Evolutionary conservation across 2,797 vertebrate species (phyloP).

Genomic region (Rhynchonycteris naso): DNA sequence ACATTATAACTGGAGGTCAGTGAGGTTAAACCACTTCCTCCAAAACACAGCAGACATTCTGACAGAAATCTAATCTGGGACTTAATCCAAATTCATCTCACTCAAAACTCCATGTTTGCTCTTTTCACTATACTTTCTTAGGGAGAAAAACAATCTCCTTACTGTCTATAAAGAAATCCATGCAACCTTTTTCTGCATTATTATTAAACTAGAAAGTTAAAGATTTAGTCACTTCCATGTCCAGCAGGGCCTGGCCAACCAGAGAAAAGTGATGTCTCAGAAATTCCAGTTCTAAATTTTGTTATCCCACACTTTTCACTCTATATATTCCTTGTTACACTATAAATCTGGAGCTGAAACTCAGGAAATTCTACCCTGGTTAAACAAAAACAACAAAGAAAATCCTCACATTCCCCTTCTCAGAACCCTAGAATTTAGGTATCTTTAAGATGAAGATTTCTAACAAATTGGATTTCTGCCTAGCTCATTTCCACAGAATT

Average conservation of each 20-base stretch:
- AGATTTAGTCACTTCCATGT: neutral
- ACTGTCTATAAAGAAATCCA: neutral
- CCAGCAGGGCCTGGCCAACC: neutral
- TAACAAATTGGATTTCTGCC: slow-evolving; percentile 63
- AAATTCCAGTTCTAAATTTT: slow-evolving; percentile 44
- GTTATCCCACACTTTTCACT: neutral
- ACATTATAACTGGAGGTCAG: neutral
- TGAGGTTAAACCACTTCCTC: slow-evolving; percentile 8
- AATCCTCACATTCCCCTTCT: slow-evolving; percentile 45
- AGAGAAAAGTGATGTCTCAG: slow-evolving; percentile 31
- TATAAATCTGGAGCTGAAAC: slow-evolving; percentile 52
- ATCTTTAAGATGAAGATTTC: slow-evolving; percentile 53
- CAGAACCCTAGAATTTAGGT: slow-evolving; percentile 57
- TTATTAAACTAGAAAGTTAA: slow-evolving; percentile 44
- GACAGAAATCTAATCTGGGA: slow-evolving; percentile 16
- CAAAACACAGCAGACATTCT: neutral
- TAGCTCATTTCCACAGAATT: slow-evolving; percentile 74
- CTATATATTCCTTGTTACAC: slow-evolving; percentile 36
- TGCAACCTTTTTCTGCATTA: slow-evolving; percentile 1
- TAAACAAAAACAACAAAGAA: slow-evolving; percentile 71
- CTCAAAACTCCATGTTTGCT: neutral
- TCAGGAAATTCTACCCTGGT: slow-evolving; percentile 53
- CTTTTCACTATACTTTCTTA: neutral
- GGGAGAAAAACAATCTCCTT: neutral
- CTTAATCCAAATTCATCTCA: neutral